Conservation (phyloP, 2,797 vertebrate species). For the Thalassophryne amazonica region DNA sequence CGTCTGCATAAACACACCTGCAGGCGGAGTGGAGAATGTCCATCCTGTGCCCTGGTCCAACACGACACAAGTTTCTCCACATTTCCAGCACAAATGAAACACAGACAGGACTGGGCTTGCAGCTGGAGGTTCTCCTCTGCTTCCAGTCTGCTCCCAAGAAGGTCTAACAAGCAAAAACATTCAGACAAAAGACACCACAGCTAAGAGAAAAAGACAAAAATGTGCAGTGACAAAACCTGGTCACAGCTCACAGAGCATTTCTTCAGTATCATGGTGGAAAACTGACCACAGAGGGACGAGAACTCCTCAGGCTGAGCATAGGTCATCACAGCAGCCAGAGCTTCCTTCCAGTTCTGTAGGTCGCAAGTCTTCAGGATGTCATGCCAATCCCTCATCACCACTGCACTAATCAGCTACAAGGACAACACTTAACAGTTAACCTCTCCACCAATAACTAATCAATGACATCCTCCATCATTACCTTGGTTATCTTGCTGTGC, state of each 20-base stretch:
- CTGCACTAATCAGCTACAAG: conserved; percentile 92
- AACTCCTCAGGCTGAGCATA: conserved; percentile 91
- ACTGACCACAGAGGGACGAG: conserved; percentile 88
- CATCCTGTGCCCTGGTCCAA: conserved; percentile 88
- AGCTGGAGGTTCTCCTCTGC: conserved; percentile 78
- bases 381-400: conserved; percentile 93
- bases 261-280: too few species aligned
- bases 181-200: not conserved
- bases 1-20: conserved; percentile 77
- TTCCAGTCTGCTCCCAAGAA: conserved; percentile 89
- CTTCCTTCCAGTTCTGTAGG: conserved; percentile 94
- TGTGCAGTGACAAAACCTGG: too few species aligned
- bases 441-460: not conserved
- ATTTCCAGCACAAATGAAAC: conserved; percentile 94
- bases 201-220: not conserved
- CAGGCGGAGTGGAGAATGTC: conserved; percentile 83
- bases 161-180: conserved; percentile 68
- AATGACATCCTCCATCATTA: conserved; percentile 6
- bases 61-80: conserved; percentile 92
- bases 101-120: conserved; percentile 90
- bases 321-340: conserved; percentile 93
- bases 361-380: conserved; percentile 93
- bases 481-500: conserved; percentile 93
- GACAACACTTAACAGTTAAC: not conserved
- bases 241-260: too few species aligned